Evolutionary conservation across 2,797 vertebrate genomes (phyloP).

Genomic region (Glyptemys insculpta): DNA sequence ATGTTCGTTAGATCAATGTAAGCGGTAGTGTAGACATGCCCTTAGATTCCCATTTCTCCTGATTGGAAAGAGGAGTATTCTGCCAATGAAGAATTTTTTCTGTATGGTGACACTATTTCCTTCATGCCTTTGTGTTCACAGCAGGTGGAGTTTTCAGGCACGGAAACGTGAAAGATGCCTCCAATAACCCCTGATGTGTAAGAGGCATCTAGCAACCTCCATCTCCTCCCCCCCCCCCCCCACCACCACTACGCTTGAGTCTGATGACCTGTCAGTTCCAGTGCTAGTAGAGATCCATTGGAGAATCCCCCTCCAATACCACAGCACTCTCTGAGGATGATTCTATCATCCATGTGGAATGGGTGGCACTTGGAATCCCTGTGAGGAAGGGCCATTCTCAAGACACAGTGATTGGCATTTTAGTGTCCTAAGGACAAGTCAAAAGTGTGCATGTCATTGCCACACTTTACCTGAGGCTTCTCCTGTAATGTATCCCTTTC

Average conservation of each 20-base stretch:
- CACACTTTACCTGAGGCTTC: background rate
- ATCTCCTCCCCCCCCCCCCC: rapidly evolving
- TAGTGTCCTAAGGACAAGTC: background rate
- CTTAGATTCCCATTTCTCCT: background rate
- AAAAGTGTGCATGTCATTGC: background rate
- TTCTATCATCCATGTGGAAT: background rate
- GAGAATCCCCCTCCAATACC: background rate
- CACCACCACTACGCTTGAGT: background rate
- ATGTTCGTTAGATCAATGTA: too few species aligned
- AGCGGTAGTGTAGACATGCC: too few species aligned
- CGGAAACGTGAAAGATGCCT: background rate
- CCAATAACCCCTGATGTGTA: background rate
- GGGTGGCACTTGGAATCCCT: background rate
- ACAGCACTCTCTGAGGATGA: background rate
- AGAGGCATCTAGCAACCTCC: background rate
- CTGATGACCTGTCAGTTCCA: background rate
- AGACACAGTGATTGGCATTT: background rate
- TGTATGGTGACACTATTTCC: background rate
- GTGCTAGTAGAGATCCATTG: background rate
- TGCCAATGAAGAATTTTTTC: background rate
- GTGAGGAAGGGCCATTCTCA: background rate
- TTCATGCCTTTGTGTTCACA: background rate
- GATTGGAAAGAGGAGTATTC: background rate
- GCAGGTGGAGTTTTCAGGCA: background rate
- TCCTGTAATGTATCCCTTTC: background rate